Conservation (phyloP, 2,113 vertebrate species). For the Dasyprocta punctata region DNA sequence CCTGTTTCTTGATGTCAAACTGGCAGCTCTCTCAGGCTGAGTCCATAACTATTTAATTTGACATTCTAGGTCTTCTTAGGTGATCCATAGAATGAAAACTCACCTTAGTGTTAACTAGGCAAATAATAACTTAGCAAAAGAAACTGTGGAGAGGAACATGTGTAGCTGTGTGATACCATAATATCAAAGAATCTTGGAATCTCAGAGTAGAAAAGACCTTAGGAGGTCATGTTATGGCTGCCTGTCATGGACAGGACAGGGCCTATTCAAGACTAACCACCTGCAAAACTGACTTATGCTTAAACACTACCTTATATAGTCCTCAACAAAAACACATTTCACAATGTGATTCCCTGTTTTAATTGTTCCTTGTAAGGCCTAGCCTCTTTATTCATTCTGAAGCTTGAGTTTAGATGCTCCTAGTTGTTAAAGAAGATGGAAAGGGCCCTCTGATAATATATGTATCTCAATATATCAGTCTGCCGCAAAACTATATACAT, state of each 20-base stretch:
- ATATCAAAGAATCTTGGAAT: background rate
- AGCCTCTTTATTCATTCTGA: background rate
- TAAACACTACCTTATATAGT: background rate
- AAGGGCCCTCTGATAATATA: background rate
- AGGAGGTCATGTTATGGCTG: background rate
- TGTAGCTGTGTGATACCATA: background rate
- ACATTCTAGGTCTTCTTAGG: background rate
- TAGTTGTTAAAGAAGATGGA: background rate
- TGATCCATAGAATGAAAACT: conserved; percentile 45
- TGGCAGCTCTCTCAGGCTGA: background rate
- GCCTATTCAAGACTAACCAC: background rate
- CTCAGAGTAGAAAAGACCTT: background rate
- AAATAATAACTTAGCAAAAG: conserved; percentile 21
- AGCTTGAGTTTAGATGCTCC: background rate
- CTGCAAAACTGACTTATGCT: background rate
- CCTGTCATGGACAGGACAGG: background rate
- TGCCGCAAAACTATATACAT: background rate
- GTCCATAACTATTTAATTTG: background rate
- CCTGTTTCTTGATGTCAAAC: background rate
- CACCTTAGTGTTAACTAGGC: background rate
- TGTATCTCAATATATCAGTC: background rate
- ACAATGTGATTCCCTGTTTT: background rate
- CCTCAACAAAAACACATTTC: background rate
- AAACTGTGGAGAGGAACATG: background rate
- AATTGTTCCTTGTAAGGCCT: background rate